A percentile compares a stretch with the other conserved stretches of the same genome.
These are phyloP conservation scores for Champsocephalus esox DNA, from an alignment of 2,797 vertebrate species.

Conservation along the genomic window DNA sequence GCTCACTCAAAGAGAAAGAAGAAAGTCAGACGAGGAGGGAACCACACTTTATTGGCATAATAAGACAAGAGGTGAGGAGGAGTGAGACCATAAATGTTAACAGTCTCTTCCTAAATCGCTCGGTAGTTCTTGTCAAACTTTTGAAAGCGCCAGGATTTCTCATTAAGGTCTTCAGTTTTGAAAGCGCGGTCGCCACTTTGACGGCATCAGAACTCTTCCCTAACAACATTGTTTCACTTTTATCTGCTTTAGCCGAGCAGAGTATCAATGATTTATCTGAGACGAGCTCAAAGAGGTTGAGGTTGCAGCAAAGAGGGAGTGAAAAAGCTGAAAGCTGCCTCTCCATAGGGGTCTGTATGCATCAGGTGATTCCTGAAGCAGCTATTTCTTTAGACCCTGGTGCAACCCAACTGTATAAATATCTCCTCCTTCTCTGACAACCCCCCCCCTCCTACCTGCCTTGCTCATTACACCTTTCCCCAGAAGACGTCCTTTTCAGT, in stretches of 20 bases:
- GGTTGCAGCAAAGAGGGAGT: slow-evolving; percentile 36
- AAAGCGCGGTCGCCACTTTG: slow-evolving; percentile 36
- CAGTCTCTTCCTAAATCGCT: slow-evolving; percentile 37
- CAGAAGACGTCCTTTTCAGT: slow-evolving; percentile 53
- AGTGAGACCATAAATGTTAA: slow-evolving; percentile 47
- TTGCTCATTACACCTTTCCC: slow-evolving; percentile 36
- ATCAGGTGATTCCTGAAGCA: slow-evolving; percentile 57
- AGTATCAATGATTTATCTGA: slow-evolving; percentile 58
- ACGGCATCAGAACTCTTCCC: slow-evolving; percentile 31
- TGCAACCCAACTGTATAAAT: slow-evolving; percentile 61
- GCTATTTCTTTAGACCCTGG: slow-evolving; percentile 55
- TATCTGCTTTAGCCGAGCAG: slow-evolving; percentile 29
- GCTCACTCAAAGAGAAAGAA: slow-evolving; percentile 12
- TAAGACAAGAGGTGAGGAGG: slow-evolving; percentile 36
- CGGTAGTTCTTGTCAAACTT: slow-evolving; percentile 50
- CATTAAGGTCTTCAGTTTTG: slow-evolving; percentile 45
- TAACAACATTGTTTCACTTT: slow-evolving; percentile 44
- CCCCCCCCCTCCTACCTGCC: background rate
- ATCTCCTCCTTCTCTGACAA: slow-evolving; percentile 31
- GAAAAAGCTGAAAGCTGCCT: slow-evolving; percentile 43
- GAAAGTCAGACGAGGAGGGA: slow-evolving; percentile 26
- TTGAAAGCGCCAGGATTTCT: slow-evolving; percentile 50
- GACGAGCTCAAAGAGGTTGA: slow-evolving; percentile 43
- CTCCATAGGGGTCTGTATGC: slow-evolving; percentile 29
- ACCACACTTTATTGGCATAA: slow-evolving; percentile 35